phyloP scores from a whole-genome alignment of 2,113 vertebrate species.

The Rhegmatorhina hoffmannsi region DNA sequence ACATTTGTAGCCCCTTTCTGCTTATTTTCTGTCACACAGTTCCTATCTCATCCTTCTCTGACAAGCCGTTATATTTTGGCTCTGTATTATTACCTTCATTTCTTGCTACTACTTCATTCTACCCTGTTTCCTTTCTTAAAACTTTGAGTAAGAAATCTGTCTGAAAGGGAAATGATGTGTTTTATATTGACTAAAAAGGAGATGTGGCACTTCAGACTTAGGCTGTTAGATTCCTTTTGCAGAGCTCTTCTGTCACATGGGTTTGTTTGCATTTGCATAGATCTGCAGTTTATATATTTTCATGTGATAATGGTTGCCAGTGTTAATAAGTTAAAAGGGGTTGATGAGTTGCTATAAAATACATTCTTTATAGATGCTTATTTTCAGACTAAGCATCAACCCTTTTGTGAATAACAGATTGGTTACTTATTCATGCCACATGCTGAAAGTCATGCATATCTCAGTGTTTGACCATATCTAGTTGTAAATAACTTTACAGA shows the following conservation, averaged over 20 bases:
- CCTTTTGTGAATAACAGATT: background rate
- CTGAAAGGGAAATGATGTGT: background rate
- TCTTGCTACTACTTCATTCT: background rate
- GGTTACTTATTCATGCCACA: background rate
- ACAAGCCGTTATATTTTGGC: background rate
- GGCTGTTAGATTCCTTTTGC: background rate
- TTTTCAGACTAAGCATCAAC: background rate
- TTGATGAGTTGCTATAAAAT: background rate
- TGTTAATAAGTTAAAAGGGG: background rate
- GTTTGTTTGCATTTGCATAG: background rate
- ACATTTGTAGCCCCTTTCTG: rapidly evolving
- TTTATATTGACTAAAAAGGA: background rate
- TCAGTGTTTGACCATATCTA: background rate
- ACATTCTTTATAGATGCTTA: background rate
- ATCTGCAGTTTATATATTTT: background rate
- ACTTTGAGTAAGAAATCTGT: background rate
- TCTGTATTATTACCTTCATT: background rate
- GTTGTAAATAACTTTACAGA: background rate
- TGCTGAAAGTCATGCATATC: background rate
- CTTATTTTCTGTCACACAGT: background rate
- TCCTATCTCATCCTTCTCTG: background rate
- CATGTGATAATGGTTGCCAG: background rate
- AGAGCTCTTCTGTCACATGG: background rate
- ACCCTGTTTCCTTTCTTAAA: background rate
- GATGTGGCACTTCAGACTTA: background rate